Base-by-base conservation (phyloP, 2,888 invertebrate genomes). In the Drosophila ustulata region DNA sequence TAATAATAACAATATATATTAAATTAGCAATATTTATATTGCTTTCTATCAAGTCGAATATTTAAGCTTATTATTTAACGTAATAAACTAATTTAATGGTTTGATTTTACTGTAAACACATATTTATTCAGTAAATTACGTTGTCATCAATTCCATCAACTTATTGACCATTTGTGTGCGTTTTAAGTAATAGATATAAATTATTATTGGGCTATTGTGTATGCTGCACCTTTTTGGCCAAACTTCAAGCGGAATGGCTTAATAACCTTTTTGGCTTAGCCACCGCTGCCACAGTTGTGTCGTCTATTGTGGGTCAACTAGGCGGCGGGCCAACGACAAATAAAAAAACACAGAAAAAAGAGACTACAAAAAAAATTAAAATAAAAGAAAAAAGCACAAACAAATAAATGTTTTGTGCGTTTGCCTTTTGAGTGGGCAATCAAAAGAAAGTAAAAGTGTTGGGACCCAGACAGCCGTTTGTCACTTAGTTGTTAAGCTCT, bases 391-490 rank as follows among this genome's bases (percentile, higher is more conserved):
- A 46, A 34, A 52, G 43, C 25, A 59, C 6, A 50, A 66, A 69
- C 75, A 78, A 73, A 74, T 37, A 67, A n/a, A 64, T 64, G 71
- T 69, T 58, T 76, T 82, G 75, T 82, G 30, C 50, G 57, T 26
- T 62, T 68, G 61, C 47, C 58, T 71, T 50, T 77, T 56, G 41
- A 68, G 65, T 69, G 58, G 71, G 23, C 75, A 75, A 74, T 80
- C 76, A 75, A 82, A 88, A 82, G 88, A 83, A 83, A 83, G 83
- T 83, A 88, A 83, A 85, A 83, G 83, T 88, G 85, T 82, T 69
- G 69, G 34, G 49, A 52, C 58, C 55, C 65, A 64, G 50, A 58
- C 63, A 26, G 52, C 62, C 51, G 59, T 72, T 67, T 67, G 78
- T 72, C 78, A 72, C 78, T 75, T 56, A 57, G 37, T 55, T 51